Percentiles rank a stretch among this genome's conserved stretches.
These are phyloP conservation scores for Drosophila burlai DNA, from an alignment of 1,140 invertebrate species.

Conservation along the genomic window DNA sequence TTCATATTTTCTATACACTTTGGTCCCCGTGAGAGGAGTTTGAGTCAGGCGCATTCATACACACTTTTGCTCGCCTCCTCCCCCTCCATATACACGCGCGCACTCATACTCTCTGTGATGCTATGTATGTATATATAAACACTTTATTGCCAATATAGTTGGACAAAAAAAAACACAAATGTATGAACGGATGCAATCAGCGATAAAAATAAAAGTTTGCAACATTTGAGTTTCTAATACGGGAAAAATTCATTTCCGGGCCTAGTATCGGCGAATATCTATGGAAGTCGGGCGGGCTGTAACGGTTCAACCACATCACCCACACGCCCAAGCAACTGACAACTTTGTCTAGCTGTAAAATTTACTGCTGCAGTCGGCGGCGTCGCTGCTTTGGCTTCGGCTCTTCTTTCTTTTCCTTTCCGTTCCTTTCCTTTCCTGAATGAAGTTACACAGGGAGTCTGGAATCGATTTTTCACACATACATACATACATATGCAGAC, in stretches of 20 bases:
- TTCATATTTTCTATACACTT: conserved; percentile 82
- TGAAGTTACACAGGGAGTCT: conserved; percentile 79
- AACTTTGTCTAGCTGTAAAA: conserved; percentile 77
- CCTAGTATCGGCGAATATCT: conserved; percentile 50
- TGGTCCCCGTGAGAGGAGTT: conserved; percentile 59
- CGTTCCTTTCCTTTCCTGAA: conserved; percentile 63
- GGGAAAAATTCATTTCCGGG: conserved; percentile 73
- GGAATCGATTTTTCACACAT: conserved; percentile 76
- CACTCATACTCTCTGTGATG: conserved; percentile 27
- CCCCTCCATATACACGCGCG: conserved; percentile 17
- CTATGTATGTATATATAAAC: conserved; percentile 53
- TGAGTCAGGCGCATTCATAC: conserved; percentile 68
- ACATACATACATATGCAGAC: conserved; percentile 53
- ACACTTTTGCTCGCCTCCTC: conserved; percentile 27
- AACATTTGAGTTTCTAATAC: conserved; percentile 62
- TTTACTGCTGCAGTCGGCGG: conserved; percentile 50
- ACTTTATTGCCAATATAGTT: conserved; percentile 45
- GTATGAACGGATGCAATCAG: conserved; percentile 39
- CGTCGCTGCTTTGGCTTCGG: conserved; percentile 45
- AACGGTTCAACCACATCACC: conserved; percentile 25
- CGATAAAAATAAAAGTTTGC: conserved; percentile 61
- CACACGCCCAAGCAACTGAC: conserved; percentile 26
- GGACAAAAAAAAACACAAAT: conserved; percentile 48
- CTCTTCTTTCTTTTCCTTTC: conserved; percentile 13
- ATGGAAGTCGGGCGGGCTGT: conserved; percentile 26